phyloP scores from a whole-genome alignment of 2,888 invertebrate genomes.

The Nymphalis c-album region DNA sequence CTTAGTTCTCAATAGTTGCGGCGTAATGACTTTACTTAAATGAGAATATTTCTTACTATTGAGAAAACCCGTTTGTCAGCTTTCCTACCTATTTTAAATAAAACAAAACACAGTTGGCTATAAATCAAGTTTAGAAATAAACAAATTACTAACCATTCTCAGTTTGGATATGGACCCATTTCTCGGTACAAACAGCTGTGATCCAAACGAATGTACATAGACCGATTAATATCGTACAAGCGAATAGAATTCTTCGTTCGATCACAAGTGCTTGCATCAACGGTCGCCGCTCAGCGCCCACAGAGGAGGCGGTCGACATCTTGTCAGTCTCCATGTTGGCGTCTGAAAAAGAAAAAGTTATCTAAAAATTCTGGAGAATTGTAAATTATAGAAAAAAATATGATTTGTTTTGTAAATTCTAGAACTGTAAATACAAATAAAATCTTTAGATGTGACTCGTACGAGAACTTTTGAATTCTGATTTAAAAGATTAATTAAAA shows the following conservation, averaged over 20 bases:
- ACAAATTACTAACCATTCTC: conserved; percentile 56
- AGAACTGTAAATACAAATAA: no score
- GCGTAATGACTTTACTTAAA: no score
- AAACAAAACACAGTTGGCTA: no score
- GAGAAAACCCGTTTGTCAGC: no score
- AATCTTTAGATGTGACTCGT: no score
- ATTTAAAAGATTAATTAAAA: no score
- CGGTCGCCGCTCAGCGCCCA: conserved; percentile 82
- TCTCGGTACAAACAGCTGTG: conserved; percentile 86
- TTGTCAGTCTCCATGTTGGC: conserved; percentile 72
- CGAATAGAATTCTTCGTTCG: conserved; percentile 87
- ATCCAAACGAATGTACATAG: conserved; percentile 86
- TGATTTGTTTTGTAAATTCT: no score
- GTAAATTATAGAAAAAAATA: not conserved
- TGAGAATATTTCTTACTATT: no score
- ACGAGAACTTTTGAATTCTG: no score
- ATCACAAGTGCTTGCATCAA: conserved; percentile 83
- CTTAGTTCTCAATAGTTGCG: no score
- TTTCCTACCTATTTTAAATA: no score
- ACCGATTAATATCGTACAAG: conserved; percentile 85
- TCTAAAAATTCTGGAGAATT: not conserved
- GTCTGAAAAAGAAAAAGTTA: no score
- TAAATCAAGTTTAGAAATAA: not conserved
- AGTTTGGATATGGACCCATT: conserved; percentile 84
- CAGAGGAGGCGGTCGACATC: conserved; percentile 84